Base-by-base conservation (phyloP, 2,797 vertebrate genomes). In the Mormyrops attenuatus region DNA sequence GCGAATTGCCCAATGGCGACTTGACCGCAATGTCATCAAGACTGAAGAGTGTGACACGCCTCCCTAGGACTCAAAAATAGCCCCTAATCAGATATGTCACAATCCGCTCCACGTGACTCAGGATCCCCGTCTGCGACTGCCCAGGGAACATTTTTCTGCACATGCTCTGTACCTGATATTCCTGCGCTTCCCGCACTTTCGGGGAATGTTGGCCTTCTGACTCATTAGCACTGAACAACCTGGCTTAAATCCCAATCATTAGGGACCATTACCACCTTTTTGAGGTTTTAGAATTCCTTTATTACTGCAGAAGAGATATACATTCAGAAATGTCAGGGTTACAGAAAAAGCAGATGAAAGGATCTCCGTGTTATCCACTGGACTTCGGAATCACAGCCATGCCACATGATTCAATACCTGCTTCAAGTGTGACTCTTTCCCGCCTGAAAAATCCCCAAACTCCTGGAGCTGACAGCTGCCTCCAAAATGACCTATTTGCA, bases 1-100 rank as follows among this genome's bases (percentile, higher is more conserved):
- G 91, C 89, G 50, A 88, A 26, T 69, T 82, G 85, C 8, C 85
- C 60, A 69, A 89, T 86, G 55, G 44, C 15, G n/a, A 41, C 82
- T 89, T 41, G 2, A 89, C 55, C 84, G 69, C 84, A 53, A 57
- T 87, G 82, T 87, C 89, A 89, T 86, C 89, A 38, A 49, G 47
- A 20, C 60, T 34, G 57, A 89, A 66, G 80, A 87, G 30, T 84
- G 55, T 22, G 34, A 63, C 66, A 47, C 30, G 15, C 55, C 84
- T 15, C 5, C 1, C 60, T 30, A 49, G 6, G 50, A 52, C 89
- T 85, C 60, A 87, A 34, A 49, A 50, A 86, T n/a, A 69, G 26
- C 34, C 47, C 50, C 30, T 26, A 22, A 63, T 86, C 47, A n/a
- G 73, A 84, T 11, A n/a, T 22, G 57, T 11, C 38, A 87, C 13